phyloP scores from a whole-genome alignment of 2,797 vertebrate genomes.

The Melanotaenia trifasciata region DNA sequence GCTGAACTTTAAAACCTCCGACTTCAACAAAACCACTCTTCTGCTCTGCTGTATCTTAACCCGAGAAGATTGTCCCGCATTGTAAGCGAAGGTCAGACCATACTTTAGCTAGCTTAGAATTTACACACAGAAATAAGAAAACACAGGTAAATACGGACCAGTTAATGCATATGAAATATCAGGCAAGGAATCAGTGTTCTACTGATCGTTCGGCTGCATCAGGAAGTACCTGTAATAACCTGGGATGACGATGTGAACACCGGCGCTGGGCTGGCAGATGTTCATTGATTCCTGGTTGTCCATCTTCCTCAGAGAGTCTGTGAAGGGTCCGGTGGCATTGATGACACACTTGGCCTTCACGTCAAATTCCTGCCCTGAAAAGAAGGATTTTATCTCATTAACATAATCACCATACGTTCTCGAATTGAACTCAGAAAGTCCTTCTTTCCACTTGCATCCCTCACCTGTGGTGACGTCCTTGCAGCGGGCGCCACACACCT shows the following conservation, averaged over 20 bases:
- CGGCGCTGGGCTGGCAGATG: constrained; percentile 97
- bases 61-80: constrained; percentile 33
- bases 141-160: constrained; percentile 21
- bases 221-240: constrained; percentile 85
- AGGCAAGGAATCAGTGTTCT: background rate
- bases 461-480: constrained; percentile 90
- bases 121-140: constrained; percentile 49
- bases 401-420: background rate
- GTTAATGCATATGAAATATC: constrained; percentile 19
- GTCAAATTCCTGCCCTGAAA: constrained; percentile 91
- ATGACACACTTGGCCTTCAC: constrained; percentile 97
- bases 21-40: constrained; percentile 62
- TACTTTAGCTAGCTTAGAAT: constrained; percentile 38
- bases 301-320: constrained; percentile 95
- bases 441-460: background rate
- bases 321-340: constrained; percentile 98
- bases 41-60: constrained; percentile 44
- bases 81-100: constrained; percentile 48
- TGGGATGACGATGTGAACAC: constrained; percentile 97
- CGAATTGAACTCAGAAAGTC: background rate
- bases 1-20: constrained; percentile 73
- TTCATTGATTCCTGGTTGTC: constrained; percentile 86
- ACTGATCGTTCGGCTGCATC: background rate
- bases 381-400: background rate
- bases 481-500: constrained; percentile 82